Evolutionary conservation across 2,888 invertebrate genomes (phyloP).

Genomic region (Hirudinaria manillensis): DNA sequence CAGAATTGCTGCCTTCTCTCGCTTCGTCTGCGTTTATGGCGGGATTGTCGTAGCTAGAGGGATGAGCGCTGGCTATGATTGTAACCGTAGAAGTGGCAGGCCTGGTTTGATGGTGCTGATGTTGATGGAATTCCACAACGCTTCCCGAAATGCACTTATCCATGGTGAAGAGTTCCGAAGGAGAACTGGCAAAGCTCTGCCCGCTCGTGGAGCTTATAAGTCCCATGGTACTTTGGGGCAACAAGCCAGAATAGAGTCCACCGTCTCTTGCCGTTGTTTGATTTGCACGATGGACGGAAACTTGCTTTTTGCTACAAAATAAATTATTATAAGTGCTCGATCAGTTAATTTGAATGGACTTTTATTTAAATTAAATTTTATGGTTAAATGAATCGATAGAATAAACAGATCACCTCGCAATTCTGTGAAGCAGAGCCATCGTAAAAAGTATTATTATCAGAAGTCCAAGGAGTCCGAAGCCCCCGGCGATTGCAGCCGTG

Average conservation of each 20-base stretch:
- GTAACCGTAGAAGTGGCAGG: no score
- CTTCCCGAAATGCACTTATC: slow-evolving; percentile 9
- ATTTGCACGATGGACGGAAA: neutral
- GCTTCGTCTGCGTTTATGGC: neutral
- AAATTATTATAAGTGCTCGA: no score
- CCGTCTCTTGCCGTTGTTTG: neutral
- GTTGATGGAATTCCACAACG: slow-evolving; percentile 2
- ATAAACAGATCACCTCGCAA: neutral
- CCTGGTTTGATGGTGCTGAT: neutral
- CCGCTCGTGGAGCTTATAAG: neutral
- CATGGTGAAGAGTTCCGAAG: slow-evolving; percentile 18
- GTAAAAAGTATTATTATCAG: slow-evolving; percentile 5
- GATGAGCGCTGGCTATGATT: neutral
- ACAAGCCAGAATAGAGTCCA: neutral
- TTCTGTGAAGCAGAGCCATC: neutral
- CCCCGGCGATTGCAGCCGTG: slow-evolving; percentile 7
- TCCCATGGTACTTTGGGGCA: slow-evolving; percentile 18
- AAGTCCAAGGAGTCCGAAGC: slow-evolving; percentile 11
- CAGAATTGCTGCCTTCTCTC: slow-evolving; percentile 3
- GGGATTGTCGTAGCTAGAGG: neutral
- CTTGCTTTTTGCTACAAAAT: no score
- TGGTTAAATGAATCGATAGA: no score
- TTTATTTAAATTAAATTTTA: no score
- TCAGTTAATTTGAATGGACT: no score
- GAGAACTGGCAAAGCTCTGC: slow-evolving; percentile 18